Percentiles rank a stretch among this genome's conserved stretches.
Evolutionary conservation across 2,113 vertebrate species (phyloP).

Genomic region (Amphiprion ocellaris): DNA sequence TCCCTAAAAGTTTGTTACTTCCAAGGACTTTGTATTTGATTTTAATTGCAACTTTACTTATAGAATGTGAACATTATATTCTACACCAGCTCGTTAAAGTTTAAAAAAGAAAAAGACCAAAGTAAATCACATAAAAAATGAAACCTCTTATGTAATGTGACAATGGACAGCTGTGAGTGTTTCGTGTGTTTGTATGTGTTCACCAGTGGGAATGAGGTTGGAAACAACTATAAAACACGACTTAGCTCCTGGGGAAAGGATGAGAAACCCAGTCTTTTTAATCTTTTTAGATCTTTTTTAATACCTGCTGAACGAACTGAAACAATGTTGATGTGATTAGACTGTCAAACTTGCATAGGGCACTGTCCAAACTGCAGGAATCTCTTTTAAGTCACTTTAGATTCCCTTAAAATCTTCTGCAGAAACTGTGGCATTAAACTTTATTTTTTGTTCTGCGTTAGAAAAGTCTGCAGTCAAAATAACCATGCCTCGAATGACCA

Average conservation of each 20-base stretch:
- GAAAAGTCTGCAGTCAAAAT: conserved; percentile 62
- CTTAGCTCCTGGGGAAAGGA: conserved; percentile 37
- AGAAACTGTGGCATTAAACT: conserved; percentile 30
- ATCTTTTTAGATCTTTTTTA: conserved; percentile 25
- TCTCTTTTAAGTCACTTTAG: conserved; percentile 14
- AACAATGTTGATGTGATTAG: conserved; percentile 1
- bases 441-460: conserved; percentile 21
- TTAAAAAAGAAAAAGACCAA: neutral
- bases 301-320: conserved; percentile 3
- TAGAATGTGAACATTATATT: neutral
- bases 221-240: conserved; percentile 54
- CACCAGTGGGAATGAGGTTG: conserved; percentile 53
- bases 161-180: conserved; percentile 26
- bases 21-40: neutral
- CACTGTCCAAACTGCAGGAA: conserved; percentile 12
- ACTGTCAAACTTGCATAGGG: neutral
- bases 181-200: conserved; percentile 46
- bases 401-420: conserved; percentile 16
- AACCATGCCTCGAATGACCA: conserved; percentile 70
- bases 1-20: too few relatives aligned
- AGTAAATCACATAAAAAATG: conserved; percentile 24
- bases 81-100: too few relatives aligned
- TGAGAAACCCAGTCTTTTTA: conserved; percentile 37
- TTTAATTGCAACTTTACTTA: conserved; percentile 16
- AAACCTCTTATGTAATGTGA: conserved; percentile 26